These are phyloP conservation scores for Tenebrosternarchus preto DNA, from an alignment of 2,113 vertebrate species.

Conservation along the genomic window DNA sequence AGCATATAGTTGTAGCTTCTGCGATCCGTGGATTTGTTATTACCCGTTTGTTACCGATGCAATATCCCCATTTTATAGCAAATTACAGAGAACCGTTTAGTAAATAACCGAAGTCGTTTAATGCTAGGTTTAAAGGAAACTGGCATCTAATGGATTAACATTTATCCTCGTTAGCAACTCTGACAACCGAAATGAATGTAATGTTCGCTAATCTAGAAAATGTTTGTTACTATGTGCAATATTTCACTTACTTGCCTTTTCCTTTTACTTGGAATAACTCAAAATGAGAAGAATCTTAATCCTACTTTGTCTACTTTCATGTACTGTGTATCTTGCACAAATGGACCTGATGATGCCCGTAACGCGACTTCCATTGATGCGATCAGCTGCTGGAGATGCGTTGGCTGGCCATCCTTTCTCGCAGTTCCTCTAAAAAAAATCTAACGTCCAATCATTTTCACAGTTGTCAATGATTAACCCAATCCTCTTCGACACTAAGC, in stretches of 20 bases:
- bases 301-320: neutral
- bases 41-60: too few species aligned
- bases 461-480: slow-evolving; percentile 2
- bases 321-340: neutral
- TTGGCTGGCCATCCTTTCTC: neutral
- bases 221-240: neutral
- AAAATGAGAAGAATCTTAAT: neutral
- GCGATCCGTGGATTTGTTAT: too few species aligned
- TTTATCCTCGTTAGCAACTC: slow-evolving; percentile 10
- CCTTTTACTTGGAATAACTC: neutral
- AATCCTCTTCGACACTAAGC: slow-evolving; percentile 25
- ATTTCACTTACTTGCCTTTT: slow-evolving; percentile 4
- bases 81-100: neutral
- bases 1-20: neutral
- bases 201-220: neutral
- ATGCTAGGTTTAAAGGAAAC: neutral
- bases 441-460: slow-evolving; percentile 41
- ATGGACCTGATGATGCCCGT: slow-evolving; percentile 38
- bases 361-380: slow-evolving; percentile 28
- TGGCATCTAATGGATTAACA: neutral
- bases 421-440: neutral
- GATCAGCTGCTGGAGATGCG: neutral
- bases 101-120: neutral
- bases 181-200: neutral
- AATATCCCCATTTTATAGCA: neutral